Conservation (phyloP, 2,113 vertebrate species). For the Paedocypris sp. region DNA sequence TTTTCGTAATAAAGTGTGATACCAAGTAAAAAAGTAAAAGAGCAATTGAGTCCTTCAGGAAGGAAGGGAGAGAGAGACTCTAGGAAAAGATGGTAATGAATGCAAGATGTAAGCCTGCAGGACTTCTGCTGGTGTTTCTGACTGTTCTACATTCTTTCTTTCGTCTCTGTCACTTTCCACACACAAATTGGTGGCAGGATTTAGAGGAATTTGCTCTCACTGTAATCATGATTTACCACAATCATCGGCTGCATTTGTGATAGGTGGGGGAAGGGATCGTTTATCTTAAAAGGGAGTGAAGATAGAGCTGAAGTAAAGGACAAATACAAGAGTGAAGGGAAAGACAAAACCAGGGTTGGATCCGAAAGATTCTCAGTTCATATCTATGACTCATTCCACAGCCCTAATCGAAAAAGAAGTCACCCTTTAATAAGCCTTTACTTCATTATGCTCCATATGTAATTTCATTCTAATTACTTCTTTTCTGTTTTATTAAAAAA, state of each 20-base stretch:
- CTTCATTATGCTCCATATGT: not conserved
- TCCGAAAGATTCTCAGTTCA: not conserved
- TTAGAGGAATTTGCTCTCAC: not conserved
- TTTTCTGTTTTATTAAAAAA: too few species aligned
- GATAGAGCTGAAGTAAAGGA: not conserved
- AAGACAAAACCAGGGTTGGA: constrained; percentile 2
- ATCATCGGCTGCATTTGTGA: not conserved
- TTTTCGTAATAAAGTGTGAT: too few species aligned
- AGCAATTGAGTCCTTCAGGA: too few species aligned
- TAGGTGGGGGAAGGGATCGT: not conserved
- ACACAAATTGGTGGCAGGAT: not conserved
- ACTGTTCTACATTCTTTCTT: not conserved
- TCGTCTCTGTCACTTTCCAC: not conserved
- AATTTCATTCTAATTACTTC: too few species aligned
- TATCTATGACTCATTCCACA: constrained; percentile 1
- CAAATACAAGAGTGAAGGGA: not conserved
- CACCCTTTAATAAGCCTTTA: not conserved
- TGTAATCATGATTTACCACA: constrained; percentile 17
- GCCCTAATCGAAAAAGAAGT: not conserved
- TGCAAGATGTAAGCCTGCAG: not conserved
- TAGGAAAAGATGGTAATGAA: constrained; percentile 1
- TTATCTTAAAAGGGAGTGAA: not conserved
- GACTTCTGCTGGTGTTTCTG: not conserved
- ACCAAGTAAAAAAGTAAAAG: too few species aligned
- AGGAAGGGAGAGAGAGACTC: not conserved